phyloP scores from a whole-genome alignment of 1,140 invertebrate species.

The Asbolus verrucosus region DNA sequence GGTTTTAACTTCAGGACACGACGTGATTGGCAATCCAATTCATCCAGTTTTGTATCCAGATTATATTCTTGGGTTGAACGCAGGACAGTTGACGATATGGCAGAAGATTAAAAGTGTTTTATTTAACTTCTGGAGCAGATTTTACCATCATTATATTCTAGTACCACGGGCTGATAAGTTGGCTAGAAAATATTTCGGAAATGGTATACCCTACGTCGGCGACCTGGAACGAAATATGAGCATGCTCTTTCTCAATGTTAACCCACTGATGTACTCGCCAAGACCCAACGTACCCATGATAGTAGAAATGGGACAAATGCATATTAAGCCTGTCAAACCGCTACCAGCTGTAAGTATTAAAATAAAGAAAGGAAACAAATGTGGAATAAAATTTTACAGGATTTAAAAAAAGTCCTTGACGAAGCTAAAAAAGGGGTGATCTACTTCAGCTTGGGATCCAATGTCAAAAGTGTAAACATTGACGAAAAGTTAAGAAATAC shows the following conservation, averaged over 20 bases:
- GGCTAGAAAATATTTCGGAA: conserved; percentile 64
- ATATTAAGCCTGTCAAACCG: conserved; percentile 63
- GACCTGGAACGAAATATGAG: conserved; percentile 67
- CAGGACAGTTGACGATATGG: conserved; percentile 59
- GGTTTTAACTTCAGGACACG: conserved; percentile 15
- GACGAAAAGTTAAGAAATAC: conserved; percentile 60
- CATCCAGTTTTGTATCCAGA: conserved; percentile 65
- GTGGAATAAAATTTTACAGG: conserved; percentile 48
- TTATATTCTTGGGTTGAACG: conserved; percentile 53
- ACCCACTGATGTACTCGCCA: conserved; percentile 65
- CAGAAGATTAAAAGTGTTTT: conserved; percentile 61
- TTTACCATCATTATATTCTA: conserved; percentile 53
- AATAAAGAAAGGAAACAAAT: not conserved
- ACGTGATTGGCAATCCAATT: conserved; percentile 62
- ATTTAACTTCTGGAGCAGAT: conserved; percentile 51
- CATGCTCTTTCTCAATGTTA: conserved; percentile 67
- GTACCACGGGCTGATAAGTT: conserved; percentile 58
- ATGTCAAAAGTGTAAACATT: conserved; percentile 64
- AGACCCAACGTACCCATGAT: conserved; percentile 66
- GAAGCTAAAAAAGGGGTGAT: conserved; percentile 64
- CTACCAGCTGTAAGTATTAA: conserved; percentile 58
- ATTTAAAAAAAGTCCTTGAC: conserved; percentile 62
- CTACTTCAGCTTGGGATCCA: conserved; percentile 70
- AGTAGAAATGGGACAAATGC: conserved; percentile 66
- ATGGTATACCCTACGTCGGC: conserved; percentile 63